These are phyloP conservation scores for Micrasema minimum DNA, from an alignment of 1,140 invertebrate genomes.

Conservation along the genomic window DNA sequence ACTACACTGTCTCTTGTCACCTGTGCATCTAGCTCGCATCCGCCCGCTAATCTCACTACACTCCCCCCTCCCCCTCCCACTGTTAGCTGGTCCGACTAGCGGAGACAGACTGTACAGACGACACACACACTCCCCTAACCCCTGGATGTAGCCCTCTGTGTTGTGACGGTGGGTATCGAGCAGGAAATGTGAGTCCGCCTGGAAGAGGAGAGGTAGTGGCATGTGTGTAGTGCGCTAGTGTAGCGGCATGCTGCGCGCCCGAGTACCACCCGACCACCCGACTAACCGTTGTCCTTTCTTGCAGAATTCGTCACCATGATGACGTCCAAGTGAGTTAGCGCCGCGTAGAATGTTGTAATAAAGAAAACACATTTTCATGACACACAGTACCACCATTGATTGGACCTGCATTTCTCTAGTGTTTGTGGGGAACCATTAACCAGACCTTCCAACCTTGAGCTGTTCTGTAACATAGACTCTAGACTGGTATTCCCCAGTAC, in stretches of 20 bases:
- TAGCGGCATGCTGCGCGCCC: constrained; percentile 2
- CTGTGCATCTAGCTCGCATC: no score
- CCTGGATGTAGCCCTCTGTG: neutral
- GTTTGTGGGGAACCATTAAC: constrained; percentile 56
- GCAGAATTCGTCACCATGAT: constrained; percentile 98
- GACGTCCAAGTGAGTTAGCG: constrained; percentile 91
- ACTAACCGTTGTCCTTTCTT: constrained; percentile 65
- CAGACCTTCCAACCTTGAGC: constrained; percentile 48
- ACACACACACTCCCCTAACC: neutral
- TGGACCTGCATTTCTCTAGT: constrained; percentile 70
- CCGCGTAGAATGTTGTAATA: constrained; percentile 61
- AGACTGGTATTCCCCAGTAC: constrained; percentile 50
- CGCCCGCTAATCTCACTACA: neutral
- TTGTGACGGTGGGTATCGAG: constrained; percentile 30
- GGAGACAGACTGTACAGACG: neutral
- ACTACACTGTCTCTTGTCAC: neutral
- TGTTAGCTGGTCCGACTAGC: constrained; percentile 10
- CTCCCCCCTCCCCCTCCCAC: neutral
- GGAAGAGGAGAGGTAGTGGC: constrained; percentile 38
- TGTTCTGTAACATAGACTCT: constrained; percentile 51
- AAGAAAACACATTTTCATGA: constrained; percentile 68
- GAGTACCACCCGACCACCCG: neutral
- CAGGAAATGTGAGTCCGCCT: constrained; percentile 48
- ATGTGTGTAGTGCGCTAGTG: constrained; percentile 23
- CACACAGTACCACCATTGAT: constrained; percentile 67